Percentiles rank a stretch among this genome's conserved stretches.
Conservation (phyloP, 2,888 invertebrate species). For the Parnassius orleans region DNA sequence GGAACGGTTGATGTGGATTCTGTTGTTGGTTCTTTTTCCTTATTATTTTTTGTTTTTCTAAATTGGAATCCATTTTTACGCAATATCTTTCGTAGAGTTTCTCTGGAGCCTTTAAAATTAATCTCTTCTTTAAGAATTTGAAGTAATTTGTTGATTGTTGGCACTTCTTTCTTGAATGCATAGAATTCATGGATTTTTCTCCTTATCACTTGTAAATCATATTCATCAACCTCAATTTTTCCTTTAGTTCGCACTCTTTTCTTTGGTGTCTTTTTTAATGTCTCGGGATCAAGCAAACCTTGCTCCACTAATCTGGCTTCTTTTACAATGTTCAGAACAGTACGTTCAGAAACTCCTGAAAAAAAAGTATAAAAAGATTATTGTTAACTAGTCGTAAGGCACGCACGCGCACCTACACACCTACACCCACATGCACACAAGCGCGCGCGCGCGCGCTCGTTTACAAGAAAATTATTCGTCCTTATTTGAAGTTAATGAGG, state of each 20-base stretch:
- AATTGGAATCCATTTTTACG: constrained; percentile 75
- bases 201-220: constrained; percentile 68
- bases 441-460: no score
- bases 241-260: constrained; percentile 71
- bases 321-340: constrained; percentile 70
- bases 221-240: constrained; percentile 72
- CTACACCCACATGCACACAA: no score
- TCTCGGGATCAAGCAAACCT: constrained; percentile 69
- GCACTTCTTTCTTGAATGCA: constrained; percentile 73
- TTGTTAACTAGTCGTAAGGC: no score
- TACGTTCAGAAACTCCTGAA: constrained; percentile 71
- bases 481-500: no score
- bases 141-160: constrained; percentile 69
- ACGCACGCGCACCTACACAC: no score
- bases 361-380: constrained; percentile 22
- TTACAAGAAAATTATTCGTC: no score
- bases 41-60: constrained; percentile 70
- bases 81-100: constrained; percentile 68
- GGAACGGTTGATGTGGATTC: constrained; percentile 59
- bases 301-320: constrained; percentile 73
- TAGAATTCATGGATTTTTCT: constrained; percentile 75
- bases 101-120: constrained; percentile 71
- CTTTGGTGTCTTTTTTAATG: constrained; percentile 66
- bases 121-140: constrained; percentile 73
- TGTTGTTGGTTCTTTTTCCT: constrained; percentile 61